Base-by-base conservation (phyloP, 2,797 vertebrate species). In the Taenioides sp. region DNA sequence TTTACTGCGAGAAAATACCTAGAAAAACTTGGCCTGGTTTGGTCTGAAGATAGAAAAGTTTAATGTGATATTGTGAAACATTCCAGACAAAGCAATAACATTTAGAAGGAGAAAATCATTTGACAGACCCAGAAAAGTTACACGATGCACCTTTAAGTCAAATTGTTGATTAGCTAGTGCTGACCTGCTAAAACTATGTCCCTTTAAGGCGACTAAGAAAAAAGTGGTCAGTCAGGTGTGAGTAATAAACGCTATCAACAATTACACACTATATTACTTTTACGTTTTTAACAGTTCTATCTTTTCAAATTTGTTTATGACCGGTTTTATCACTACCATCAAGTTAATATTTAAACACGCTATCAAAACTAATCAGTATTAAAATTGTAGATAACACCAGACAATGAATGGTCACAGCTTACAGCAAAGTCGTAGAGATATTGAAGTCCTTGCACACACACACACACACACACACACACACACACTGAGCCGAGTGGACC, bases 401-500 rank as follows among this genome's bases (percentile, higher is more conserved):
- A 49, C 28, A 28, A 66, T 49, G 43, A 66, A 18, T 27, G 18
- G 25, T 9, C 3, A 0, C 16, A 25, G 31, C 31, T 61, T 28
- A 9, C n/a, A 0, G 63, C 49, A 49, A 47, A 43, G 49, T 28
- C 28, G 57, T 18, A 17, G 43, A 7, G 12, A 23, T 78, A 69
- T 70, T 67, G 31, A 73, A 75, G 63, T 9, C 49, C 54, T 37
- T 52, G 66, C 50, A 50, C 12, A 7, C 64, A 31, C 69, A 64
- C 81, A 6, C 31, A 31, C 31, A 31, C 31, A 68, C 50, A 52
- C 10, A 11, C 64, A 31, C 69, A 66, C 28, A 67, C 61, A 54
- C 66, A 68, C 59, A 66, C 31, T 72, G 55, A 28, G 58, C 27
- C 20, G 2, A 3, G 59, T 4, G 59, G 14, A 79, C 78, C 67